Evolutionary conservation across 2,113 vertebrate species (phyloP).

Genomic region (Parus major): DNA sequence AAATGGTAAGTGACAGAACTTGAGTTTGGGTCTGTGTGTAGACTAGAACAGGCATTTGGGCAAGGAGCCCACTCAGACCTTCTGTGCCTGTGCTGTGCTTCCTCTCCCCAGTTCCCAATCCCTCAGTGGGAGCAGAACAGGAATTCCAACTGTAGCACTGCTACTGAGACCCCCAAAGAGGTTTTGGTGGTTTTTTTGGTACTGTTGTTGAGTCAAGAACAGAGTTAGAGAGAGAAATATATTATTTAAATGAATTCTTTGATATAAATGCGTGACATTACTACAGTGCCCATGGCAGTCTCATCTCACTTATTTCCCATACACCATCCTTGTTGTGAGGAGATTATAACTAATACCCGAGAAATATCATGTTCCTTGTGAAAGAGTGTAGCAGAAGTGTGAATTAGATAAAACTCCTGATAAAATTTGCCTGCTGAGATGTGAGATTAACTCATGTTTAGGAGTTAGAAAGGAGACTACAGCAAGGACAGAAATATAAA

Average conservation of each 20-base stretch:
- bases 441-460: not conserved
- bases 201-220: not conserved
- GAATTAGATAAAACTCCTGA: not conserved
- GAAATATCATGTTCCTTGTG: not conserved
- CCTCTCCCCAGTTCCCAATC: not conserved
- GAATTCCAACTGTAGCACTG: not conserved
- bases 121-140: not conserved
- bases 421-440: not conserved
- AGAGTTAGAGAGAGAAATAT: not conserved
- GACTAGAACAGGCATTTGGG: not conserved
- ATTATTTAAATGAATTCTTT: not conserved
- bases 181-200: not conserved
- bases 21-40: not conserved
- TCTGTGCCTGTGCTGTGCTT: not conserved
- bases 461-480: not conserved
- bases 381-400: not conserved
- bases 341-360: not conserved
- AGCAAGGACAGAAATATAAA: not conserved
- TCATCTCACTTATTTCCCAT: not conserved
- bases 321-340: not conserved
- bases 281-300: not conserved
- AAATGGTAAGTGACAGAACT: conserved; percentile 84
- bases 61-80: not conserved
- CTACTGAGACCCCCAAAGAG: not conserved
- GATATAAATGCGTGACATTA: not conserved